Base-by-base conservation (phyloP, 2,797 vertebrate genomes). In the Meda fulgida region DNA sequence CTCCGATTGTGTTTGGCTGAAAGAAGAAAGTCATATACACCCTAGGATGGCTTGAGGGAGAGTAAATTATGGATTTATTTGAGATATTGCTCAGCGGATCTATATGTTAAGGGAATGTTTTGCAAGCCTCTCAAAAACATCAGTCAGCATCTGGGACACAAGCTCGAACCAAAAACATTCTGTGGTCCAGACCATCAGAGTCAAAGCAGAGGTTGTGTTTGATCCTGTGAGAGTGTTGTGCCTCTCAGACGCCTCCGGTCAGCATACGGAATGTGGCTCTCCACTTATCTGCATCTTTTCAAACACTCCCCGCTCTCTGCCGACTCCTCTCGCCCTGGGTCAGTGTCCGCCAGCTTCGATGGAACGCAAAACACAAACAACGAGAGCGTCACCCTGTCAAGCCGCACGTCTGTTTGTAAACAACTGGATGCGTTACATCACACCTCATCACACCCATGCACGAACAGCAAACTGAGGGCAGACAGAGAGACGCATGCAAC, bases 351-450 rank as follows among this genome's bases (percentile, higher is more conserved):
- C 83, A 89, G 84, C 78, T 84, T 66, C 66, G 55, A 38, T 82
- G 89, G 87, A 88, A 89, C 90, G 86, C 82, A 86, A 89, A 89
- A 89, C 89, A 85, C 86, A 90, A 91, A 91, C 90, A 91, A 84
- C 53, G 5, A 69, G 84, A 84, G 71, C 84, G 81, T 84, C 81
- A 72, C 71, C 58, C 84, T 85, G 84, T 88, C 88, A 85, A 75
- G 81, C 55, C 84, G 69, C 78, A 78, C 76, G 70, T 73, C 79
- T 91, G 90, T 90, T 90, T 89, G 88, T 89, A 89, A 88, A 90
- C 79, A 87, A 79, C 23, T 84, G 78, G 86, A 88, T 63, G 83
- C 43, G 16, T 60, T 86, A 34, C 34, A 87, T 89, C 85, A 88
- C 90, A 89, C 89, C 90, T 89, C 87, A 84, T 90, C 87, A 78